A percentile compares a stretch with the other conserved stretches of the same genome.
Evolutionary conservation across 2,113 vertebrate species (phyloP).

Genomic region (Rousettus leschenaultii): DNA sequence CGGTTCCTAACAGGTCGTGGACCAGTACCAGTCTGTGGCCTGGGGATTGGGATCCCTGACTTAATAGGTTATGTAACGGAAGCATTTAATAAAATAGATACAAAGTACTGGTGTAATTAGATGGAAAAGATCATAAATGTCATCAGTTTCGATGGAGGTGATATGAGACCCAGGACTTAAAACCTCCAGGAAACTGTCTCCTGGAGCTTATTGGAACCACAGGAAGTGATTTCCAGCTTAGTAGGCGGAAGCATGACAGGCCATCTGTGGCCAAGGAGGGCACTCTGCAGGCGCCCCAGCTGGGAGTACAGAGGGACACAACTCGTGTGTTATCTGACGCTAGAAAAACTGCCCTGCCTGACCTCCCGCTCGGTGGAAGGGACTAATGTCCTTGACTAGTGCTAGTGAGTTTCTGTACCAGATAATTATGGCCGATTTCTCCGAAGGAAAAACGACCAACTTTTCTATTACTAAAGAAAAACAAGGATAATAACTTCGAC

Average conservation of each 20-base stretch:
- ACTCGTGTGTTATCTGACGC: slow-evolving; percentile 37
- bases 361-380: slow-evolving; percentile 34
- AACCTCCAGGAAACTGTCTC: slow-evolving; percentile 84
- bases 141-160: slow-evolving; percentile 73
- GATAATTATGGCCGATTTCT: slow-evolving; percentile 37
- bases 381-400: not conserved
- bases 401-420: slow-evolving; percentile 37
- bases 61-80: slow-evolving; percentile 70
- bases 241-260: slow-evolving; percentile 67
- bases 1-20: no score
- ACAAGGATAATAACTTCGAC: not conserved
- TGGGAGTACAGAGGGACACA: slow-evolving; percentile 4
- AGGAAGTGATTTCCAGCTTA: slow-evolving; percentile 77
- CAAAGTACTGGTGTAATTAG: slow-evolving; percentile 75
- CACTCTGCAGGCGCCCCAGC: slow-evolving; percentile 59
- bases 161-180: slow-evolving; percentile 76
- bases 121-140: slow-evolving; percentile 77
- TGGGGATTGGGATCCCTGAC: no score
- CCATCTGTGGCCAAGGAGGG: slow-evolving; percentile 66
- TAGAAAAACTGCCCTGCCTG: slow-evolving; percentile 58
- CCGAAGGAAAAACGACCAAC: slow-evolving; percentile 58
- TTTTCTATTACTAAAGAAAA: slow-evolving; percentile 27
- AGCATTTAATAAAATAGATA: slow-evolving; percentile 75
- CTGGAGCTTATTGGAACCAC: slow-evolving; percentile 79
- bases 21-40: no score